These are phyloP conservation scores for Eunapius fragilis DNA, from an alignment of 37 sponge, comb jelly and placozoan species.

Conservation along the genomic window DNA sequence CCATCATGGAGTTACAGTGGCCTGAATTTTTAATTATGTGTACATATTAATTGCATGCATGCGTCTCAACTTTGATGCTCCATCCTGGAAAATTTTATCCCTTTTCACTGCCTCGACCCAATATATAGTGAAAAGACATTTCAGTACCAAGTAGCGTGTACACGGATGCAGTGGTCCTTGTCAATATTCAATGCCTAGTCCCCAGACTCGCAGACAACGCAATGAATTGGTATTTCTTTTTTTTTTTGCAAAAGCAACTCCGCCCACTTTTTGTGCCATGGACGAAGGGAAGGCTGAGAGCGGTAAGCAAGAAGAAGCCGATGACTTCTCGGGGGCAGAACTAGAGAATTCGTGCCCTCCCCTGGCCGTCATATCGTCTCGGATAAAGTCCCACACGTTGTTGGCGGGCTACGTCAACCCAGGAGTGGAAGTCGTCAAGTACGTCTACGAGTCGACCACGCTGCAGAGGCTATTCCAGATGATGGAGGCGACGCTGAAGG, in stretches of 20 bases:
- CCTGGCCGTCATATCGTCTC: conserved; percentile 63
- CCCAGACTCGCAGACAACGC: background rate
- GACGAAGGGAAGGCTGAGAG: background rate
- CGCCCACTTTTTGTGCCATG: background rate
- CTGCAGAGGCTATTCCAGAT: conserved; percentile 50
- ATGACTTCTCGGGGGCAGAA: background rate
- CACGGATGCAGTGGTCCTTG: no score
- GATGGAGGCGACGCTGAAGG: conserved; percentile 57
- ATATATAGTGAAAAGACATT: no score
- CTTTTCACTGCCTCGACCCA: no score
- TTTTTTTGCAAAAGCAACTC: background rate
- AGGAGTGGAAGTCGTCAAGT: conserved; percentile 67
- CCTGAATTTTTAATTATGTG: no score
- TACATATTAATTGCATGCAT: no score
- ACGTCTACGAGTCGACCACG: conserved; percentile 75
- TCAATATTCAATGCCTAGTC: no score
- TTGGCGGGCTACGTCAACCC: conserved; percentile 41
- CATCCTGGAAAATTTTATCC: no score
- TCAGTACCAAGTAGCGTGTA: no score
- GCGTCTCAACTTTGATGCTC: no score
- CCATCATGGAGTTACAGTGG: no score
- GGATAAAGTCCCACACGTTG: conserved; percentile 29
- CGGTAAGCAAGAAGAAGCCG: background rate
- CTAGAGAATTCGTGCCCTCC: conserved; percentile 34
- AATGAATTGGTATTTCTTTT: background rate